Conservation (phyloP, 2,888 invertebrate genomes). For the Melangyna quadrimaculata region DNA sequence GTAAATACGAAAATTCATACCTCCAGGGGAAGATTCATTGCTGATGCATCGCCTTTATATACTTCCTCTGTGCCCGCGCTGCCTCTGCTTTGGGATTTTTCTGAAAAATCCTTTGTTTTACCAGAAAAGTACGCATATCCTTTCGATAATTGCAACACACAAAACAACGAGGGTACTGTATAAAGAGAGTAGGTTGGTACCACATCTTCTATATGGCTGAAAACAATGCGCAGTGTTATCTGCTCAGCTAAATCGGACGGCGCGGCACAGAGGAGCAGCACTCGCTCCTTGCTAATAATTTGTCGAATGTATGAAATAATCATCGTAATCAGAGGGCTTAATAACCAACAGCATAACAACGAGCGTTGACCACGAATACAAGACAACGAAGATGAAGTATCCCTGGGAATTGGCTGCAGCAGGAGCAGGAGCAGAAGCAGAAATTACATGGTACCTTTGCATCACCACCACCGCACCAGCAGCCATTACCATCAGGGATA, state of each 20-base stretch:
- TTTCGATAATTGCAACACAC: constrained; percentile 67
- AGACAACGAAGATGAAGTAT: constrained; percentile 50
- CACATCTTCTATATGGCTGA: constrained; percentile 46
- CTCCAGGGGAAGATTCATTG: constrained; percentile 53
- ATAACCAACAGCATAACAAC: constrained; percentile 65
- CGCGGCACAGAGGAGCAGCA: constrained; percentile 17
- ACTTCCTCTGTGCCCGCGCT: neutral
- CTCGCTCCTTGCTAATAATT: constrained; percentile 65
- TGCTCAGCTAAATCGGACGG: constrained; percentile 32
- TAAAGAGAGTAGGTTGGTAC: neutral
- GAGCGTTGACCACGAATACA: neutral
- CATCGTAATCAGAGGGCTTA: constrained; percentile 71
- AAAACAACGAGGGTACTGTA: constrained; percentile 35
- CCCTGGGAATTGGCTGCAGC: constrained; percentile 17
- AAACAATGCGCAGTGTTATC: constrained; percentile 62
- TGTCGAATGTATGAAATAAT: constrained; percentile 73
- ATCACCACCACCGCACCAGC: neutral
- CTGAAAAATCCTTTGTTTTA: constrained; percentile 64
- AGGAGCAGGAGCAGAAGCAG: constrained; percentile 41
- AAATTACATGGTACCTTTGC: constrained; percentile 59
- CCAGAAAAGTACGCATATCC: constrained; percentile 67
- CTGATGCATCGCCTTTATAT: neutral
- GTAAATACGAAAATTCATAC: constrained; percentile 71
- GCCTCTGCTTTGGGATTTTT: neutral
- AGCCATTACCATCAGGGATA: neutral